A percentile compares a stretch with the other conserved stretches of the same genome.
These are phyloP conservation scores for Ceriagrion tenellum DNA, from an alignment of 2,888 invertebrate species.

Conservation along the genomic window DNA sequence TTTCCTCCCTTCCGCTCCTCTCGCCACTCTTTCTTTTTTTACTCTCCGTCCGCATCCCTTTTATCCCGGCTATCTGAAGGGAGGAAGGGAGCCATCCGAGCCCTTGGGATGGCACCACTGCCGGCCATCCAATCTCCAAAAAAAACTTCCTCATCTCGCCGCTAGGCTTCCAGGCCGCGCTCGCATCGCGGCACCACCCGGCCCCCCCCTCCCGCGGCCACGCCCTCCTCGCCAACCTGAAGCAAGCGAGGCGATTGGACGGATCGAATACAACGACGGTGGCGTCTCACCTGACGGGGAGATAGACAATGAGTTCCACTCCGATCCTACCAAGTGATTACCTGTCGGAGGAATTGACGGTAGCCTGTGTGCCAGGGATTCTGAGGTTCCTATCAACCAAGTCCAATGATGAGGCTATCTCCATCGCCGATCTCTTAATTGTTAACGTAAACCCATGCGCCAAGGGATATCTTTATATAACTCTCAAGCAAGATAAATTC, in stretches of 20 bases:
- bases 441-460: too few relatives aligned
- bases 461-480: too few relatives aligned
- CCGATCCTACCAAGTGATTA: neutral
- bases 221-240: conserved; percentile 45
- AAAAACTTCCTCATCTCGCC: conserved; percentile 20
- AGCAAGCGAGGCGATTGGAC: neutral
- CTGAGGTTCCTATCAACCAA: too few relatives aligned
- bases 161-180: conserved; percentile 26
- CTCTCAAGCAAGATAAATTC: too few relatives aligned
- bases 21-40: neutral
- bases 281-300: neutral
- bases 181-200: neutral
- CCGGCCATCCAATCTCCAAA: conserved; percentile 63
- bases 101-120: conserved; percentile 46
- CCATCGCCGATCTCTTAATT: too few relatives aligned
- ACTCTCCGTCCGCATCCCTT: neutral
- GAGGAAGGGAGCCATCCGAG: conserved; percentile 28
- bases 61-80: conserved; percentile 28
- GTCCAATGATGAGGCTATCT: too few relatives aligned
- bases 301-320: neutral
- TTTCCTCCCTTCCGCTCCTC: neutral
- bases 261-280: neutral
- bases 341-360: too few relatives aligned
- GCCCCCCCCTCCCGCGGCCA: neutral
- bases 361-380: too few relatives aligned